phyloP scores from a whole-genome alignment of 1,140 invertebrate species.

The Coelopa frigida region DNA sequence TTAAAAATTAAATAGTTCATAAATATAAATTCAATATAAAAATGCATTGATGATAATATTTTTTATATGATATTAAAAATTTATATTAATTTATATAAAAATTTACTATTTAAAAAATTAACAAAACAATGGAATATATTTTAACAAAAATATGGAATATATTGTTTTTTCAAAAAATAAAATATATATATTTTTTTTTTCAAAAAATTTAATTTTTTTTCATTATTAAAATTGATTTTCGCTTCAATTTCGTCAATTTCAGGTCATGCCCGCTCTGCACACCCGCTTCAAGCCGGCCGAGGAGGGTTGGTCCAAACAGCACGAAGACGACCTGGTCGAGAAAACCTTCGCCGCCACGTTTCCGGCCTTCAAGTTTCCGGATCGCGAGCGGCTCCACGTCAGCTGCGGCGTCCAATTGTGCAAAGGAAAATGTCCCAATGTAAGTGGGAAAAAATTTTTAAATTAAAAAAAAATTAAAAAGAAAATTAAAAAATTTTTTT shows the following conservation, averaged over 20 bases:
- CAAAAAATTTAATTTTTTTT: neutral
- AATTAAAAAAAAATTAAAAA: neutral
- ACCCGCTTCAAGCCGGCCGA: slow-evolving; percentile 30
- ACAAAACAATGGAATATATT: no score
- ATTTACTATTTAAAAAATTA: no score
- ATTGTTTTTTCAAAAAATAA: neutral
- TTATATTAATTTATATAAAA: no score
- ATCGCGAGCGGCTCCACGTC: slow-evolving; percentile 63
- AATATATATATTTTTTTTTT: slow-evolving; percentile 1
- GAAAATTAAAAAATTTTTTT: neutral
- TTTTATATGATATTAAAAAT: no score
- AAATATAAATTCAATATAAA: no score
- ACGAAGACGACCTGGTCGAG: slow-evolving; percentile 41
- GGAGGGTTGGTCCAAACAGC: slow-evolving; percentile 43
- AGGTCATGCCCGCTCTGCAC: slow-evolving; percentile 42
- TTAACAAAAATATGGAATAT: no score
- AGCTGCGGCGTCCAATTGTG: slow-evolving; percentile 60
- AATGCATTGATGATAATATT: no score
- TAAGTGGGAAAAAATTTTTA: slow-evolving; percentile 28
- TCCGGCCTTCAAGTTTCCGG: slow-evolving; percentile 72
- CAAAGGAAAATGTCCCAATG: slow-evolving; percentile 56
- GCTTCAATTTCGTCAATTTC: slow-evolving; percentile 3
- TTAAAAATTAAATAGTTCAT: no score
- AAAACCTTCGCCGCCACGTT: slow-evolving; percentile 53
- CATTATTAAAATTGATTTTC: neutral